Evolutionary conservation across 92 coral and sea anemone species (phyloP).

Genomic region (Parazoanthus atlanticus): DNA sequence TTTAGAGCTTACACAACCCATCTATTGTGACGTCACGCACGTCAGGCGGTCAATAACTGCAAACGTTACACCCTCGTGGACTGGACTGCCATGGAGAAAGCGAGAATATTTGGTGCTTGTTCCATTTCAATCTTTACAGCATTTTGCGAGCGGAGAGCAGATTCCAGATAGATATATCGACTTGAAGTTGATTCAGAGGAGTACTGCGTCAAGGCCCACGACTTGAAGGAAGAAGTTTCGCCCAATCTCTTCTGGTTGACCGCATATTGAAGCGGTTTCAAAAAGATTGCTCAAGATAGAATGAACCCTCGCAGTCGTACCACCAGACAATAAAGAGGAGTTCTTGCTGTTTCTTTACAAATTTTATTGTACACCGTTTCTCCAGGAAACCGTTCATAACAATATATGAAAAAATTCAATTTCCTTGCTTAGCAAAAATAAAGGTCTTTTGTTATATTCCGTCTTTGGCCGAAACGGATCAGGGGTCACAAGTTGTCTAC

Average conservation of each 20-base stretch:
- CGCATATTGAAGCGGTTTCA: background rate
- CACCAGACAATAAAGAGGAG: background rate
- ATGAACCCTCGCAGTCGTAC: background rate
- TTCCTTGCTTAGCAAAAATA: slow-evolving; percentile 33
- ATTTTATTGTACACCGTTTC: slow-evolving; percentile 63
- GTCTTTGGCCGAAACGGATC: slow-evolving; percentile 20
- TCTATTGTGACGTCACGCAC: slow-evolving; percentile 27
- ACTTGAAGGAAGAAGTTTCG: background rate
- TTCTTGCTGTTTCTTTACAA: slow-evolving; percentile 24
- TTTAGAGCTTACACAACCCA: slow-evolving; percentile 29
- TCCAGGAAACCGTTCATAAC: slow-evolving; percentile 58
- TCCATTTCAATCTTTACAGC: background rate
- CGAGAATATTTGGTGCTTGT: background rate
- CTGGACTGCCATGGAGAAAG: background rate
- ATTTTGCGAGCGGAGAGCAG: background rate
- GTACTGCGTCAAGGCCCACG: background rate
- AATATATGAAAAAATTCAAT: slow-evolving; percentile 23
- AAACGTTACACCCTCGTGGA: background rate
- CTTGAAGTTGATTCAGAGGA: background rate
- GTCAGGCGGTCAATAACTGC: background rate
- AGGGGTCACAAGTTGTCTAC: background rate
- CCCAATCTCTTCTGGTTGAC: background rate
- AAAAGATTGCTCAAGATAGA: background rate
- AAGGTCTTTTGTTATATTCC: slow-evolving; percentile 38
- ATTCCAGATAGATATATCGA: background rate